Percentiles rank a stretch among this genome's conserved stretches.
These are phyloP conservation scores for Bruchidius siliquastri DNA, from an alignment of 2,888 invertebrate species.

Conservation along the genomic window DNA sequence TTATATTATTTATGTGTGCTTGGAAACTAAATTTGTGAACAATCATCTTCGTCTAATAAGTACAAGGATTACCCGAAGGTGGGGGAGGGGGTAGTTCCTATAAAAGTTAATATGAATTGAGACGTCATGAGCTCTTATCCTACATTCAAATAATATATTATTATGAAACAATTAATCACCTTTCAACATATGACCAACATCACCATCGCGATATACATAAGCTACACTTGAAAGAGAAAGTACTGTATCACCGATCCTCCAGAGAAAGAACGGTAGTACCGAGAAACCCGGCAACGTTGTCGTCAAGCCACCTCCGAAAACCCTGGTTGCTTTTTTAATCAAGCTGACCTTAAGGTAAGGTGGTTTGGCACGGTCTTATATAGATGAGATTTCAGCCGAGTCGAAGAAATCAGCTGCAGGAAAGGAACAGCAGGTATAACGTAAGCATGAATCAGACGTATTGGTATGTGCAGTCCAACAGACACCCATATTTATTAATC, in stretches of 20 bases:
- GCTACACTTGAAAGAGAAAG: not conserved
- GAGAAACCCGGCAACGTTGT: not conserved
- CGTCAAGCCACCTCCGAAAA: not conserved
- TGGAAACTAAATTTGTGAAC: too few relatives aligned
- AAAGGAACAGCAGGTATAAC: not conserved
- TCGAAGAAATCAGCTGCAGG: not conserved
- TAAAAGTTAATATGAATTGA: too few relatives aligned
- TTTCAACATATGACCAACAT: not conserved
- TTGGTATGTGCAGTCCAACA: not conserved
- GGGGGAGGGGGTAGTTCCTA: too few relatives aligned
- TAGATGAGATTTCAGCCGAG: not conserved
- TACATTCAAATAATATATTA: too few relatives aligned
- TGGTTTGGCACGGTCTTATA: conserved; percentile 19
- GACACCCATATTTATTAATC: not conserved
- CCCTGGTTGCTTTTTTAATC: conserved; percentile 24
- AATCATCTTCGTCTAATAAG: too few relatives aligned
- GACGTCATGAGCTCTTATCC: too few relatives aligned
- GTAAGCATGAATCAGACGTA: not conserved
- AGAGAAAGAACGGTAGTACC: not conserved
- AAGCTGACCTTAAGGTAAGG: conserved; percentile 31
- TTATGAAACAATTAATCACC: too few relatives aligned
- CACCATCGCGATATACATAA: not conserved
- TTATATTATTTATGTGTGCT: too few relatives aligned
- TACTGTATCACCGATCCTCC: not conserved
- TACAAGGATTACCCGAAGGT: too few relatives aligned